Percentiles rank a stretch among this genome's conserved stretches.
phyloP scores from a whole-genome alignment of 2,888 invertebrate species.

The Venustoraphidia nigricollis region DNA sequence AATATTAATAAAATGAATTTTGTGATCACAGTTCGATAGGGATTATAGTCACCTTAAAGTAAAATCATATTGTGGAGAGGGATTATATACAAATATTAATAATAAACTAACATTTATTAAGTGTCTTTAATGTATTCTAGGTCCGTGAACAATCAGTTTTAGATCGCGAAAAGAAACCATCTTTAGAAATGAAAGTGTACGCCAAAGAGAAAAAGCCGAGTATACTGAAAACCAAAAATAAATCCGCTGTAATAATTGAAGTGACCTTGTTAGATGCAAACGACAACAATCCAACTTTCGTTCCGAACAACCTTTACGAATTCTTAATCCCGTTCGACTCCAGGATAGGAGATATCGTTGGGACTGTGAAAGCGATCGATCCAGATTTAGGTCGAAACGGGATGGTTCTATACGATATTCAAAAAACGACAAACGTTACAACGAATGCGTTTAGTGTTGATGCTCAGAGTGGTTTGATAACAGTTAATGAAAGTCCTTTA shows the following conservation, averaged over 20 bases:
- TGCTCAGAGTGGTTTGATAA: conserved; percentile 50
- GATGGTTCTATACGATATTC: conserved; percentile 55
- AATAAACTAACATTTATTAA: neutral
- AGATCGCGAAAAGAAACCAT: conserved; percentile 62
- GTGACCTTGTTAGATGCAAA: conserved; percentile 77
- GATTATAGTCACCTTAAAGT: no score
- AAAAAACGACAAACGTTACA: conserved; percentile 48
- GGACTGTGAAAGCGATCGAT: conserved; percentile 67
- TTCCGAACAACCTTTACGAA: conserved; percentile 70
- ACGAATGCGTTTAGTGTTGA: conserved; percentile 57
- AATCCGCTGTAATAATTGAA: conserved; percentile 55
- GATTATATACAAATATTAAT: neutral
- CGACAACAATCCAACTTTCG: conserved; percentile 78
- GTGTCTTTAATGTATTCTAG: conserved; percentile 13
- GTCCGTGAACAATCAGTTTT: conserved; percentile 46
- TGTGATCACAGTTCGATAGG: no score
- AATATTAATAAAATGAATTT: no score
- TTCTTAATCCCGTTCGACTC: conserved; percentile 51
- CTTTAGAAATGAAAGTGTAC: conserved; percentile 58
- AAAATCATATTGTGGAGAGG: no score
- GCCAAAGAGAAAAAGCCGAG: conserved; percentile 63
- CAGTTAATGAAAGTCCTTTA: conserved; percentile 45
- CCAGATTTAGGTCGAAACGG: conserved; percentile 68
- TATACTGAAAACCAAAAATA: conserved; percentile 38
- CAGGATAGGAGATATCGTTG: conserved; percentile 53